Conservation (phyloP, 1,140 invertebrate genomes). For the Panagrolaimus sp. region DNA sequence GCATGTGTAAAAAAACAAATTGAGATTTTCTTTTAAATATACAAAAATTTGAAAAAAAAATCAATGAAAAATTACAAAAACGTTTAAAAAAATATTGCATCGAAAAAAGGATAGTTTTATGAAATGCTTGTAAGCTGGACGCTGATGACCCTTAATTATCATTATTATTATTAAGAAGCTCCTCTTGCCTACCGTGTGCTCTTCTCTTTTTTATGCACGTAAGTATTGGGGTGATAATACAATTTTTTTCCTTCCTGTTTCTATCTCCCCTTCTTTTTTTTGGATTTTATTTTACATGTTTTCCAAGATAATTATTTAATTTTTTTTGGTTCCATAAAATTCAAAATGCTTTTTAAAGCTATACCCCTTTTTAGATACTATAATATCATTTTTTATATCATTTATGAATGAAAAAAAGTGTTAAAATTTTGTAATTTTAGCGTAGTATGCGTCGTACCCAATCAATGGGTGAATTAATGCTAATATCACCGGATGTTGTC, state of each 20-base stretch:
- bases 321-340: conserved; percentile 21
- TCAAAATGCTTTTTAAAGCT: conserved; percentile 14
- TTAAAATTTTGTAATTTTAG: background rate
- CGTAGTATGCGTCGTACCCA: conserved; percentile 17
- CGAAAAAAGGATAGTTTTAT: no score
- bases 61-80: no score
- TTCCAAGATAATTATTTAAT: background rate
- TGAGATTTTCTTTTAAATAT: no score
- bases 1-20: no score
- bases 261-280: conserved; percentile 3
- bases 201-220: conserved; percentile 3
- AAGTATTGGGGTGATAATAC: background rate
- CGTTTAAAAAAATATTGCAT: no score
- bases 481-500: background rate
- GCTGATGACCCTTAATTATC: no score
- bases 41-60: no score
- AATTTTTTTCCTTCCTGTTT: background rate
- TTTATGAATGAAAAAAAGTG: background rate
- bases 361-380: background rate
- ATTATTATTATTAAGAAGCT: no score
- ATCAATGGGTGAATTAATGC: conserved; percentile 17
- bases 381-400: background rate
- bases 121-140: no score
- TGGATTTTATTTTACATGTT: conserved; percentile 8
- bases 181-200: conserved; percentile 14